Conservation (phyloP, 2,888 invertebrate species). For the Sarcophaga caerulescens region DNA sequence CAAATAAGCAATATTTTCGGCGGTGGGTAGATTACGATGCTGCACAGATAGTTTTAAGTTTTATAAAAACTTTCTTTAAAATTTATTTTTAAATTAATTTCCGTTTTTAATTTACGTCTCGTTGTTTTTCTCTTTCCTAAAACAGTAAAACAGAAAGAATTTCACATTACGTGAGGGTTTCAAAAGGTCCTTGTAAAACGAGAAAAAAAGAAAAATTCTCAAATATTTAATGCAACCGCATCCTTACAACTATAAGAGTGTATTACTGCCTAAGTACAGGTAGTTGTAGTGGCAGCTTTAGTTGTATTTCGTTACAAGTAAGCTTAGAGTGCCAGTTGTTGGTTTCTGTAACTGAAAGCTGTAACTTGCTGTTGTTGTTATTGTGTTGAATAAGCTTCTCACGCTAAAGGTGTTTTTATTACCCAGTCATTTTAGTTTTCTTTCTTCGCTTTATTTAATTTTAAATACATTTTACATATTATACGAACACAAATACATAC, state of each 20-base stretch:
- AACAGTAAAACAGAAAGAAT: no score
- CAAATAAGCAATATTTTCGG: no score
- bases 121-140: no score
- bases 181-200: no score
- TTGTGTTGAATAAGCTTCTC: slow-evolving; percentile 38
- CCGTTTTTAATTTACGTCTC: no score
- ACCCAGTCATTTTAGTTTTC: not conserved
- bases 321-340: not conserved
- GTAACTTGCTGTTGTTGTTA: not conserved
- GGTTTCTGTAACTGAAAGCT: not conserved
- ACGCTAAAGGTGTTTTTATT: not conserved
- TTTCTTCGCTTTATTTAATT: not conserved
- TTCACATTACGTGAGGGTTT: no score
- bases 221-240: not conserved
- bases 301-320: not conserved
- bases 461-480: not conserved
- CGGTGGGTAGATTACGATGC: no score
- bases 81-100: no score
- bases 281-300: not conserved
- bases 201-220: not conserved
- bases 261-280: not conserved
- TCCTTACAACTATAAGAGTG: not conserved
- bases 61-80: no score
- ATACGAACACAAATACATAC: not conserved
- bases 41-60: no score